Base-by-base conservation (phyloP, 2,113 vertebrate species). In the Tauraco erythrolophus region DNA sequence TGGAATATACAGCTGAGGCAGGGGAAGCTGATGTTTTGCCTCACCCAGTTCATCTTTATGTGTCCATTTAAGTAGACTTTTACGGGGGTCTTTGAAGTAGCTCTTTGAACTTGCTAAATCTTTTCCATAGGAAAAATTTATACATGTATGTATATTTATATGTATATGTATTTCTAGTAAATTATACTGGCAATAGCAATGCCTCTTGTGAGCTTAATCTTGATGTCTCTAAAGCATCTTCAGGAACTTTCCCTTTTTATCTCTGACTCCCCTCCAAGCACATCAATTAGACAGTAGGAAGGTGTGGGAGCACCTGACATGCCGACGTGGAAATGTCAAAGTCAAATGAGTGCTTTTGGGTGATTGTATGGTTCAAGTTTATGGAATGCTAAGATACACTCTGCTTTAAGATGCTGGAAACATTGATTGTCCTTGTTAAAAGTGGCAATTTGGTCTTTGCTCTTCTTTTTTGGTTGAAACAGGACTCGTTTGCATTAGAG, bases 231-330 rank as follows among this genome's bases (percentile, higher is more conserved):
- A 19, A 48, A 79, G 66, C 61, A 76, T 48, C 77, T 81, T 24
- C 46, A 82, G 51, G 10, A 6, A 62, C 11, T 46, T 24, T 7
- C 46, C 16, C 27, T 21, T 37, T 58, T 68, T 27, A 4, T 77
- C 28, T 74, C 65, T 56, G 46, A 66, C 31, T 78, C 9, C 23
- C 13, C 7, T 23, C 0, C 3, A 3, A 84, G 65, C 37, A 21
- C 6, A 0, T 25, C 89, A 51, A 3, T 39, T 69, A 1, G 7
- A 10, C 2, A 3, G 50, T 4, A 2, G 61, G 70, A 56, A 82
- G 81, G 48, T 75, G 39, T 30, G 33, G 75, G 65, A 82, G 33
- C 33, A 13, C 58, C 17, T 43, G 84, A 70, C 37, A 33, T 3
- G 0, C 10, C 27, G 10, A 19, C 5, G 3, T 31, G 23, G 39